Evolutionary conservation across 2,113 vertebrate genomes (phyloP).

Genomic region (Nettapus auritus): DNA sequence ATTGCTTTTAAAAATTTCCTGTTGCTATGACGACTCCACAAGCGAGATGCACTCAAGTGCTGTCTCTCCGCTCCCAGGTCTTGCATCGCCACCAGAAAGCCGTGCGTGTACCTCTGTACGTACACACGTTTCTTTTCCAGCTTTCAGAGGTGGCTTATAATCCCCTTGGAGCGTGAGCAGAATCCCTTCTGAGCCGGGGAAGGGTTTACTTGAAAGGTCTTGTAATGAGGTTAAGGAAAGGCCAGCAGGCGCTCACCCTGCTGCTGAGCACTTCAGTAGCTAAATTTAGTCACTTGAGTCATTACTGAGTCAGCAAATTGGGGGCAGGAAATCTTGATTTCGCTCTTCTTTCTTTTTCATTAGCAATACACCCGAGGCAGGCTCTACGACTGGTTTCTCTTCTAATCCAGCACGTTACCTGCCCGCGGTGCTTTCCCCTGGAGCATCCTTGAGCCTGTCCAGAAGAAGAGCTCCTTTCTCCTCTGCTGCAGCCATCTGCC

Average conservation of each 20-base stretch:
- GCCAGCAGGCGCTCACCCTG: not conserved
- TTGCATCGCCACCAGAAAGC: not conserved
- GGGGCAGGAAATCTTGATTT: not conserved
- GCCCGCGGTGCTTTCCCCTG: not conserved
- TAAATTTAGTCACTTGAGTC: constrained; percentile 39
- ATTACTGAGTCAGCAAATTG: constrained; percentile 2
- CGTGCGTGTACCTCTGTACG: rapidly evolving
- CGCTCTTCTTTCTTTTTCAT: not conserved
- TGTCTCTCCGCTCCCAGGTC: not conserved
- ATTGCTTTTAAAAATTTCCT: not conserved
- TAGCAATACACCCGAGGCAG: not conserved
- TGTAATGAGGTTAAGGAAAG: constrained; percentile 4
- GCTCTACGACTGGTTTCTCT: not conserved
- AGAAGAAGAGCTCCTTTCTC: not conserved
- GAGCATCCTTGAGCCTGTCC: not conserved
- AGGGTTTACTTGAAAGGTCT: not conserved
- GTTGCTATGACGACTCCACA: not conserved
- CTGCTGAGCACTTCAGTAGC: not conserved
- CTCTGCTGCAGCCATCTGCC: not conserved
- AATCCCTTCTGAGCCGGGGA: not conserved
- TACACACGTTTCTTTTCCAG: not conserved
- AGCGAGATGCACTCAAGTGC: not conserved
- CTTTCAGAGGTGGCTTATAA: not conserved
- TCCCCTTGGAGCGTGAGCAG: not conserved
- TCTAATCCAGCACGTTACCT: not conserved